Evolutionary conservation across 2,797 vertebrate species (phyloP), one percentile per base, ranked within the genome.

Genomic region (Decapterus maruadsi): DNA sequence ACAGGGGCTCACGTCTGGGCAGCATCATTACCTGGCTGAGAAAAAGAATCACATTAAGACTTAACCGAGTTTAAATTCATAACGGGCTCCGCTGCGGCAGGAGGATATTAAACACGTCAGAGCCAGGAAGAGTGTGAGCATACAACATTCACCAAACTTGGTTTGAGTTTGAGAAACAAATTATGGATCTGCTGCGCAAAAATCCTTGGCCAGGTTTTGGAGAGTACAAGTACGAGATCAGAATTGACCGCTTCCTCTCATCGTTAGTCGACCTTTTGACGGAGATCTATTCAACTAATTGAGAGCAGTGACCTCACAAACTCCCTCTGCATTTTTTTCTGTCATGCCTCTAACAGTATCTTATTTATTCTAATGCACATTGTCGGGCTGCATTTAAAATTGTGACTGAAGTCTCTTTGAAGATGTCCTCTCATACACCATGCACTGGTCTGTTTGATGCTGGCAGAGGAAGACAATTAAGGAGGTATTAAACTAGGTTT

Each of bases 331-430:
- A 50, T 68, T 51, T 66, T 60, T 34, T 20, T 55, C 34, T 20
- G 38, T 45, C 58, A 34, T 14, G 10, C 61, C 2, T 26, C 53
- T 65, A 17, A 56, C 26, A 26, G 26, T 73, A 31, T 70, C 67
- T 84, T 19, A 72, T 81, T 80, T 64, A 82, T 75, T 78, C 53
- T 67, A 71, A 66, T 68, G 70, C 60, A 71, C 63, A 58, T 75
- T 75, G 77, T 81, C 65, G 67, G 56, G 56, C 62, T 75, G 64
- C 48, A 70, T 80, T 80, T 78, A 61, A 84, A 88, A 72, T 81
- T 77, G 76, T 83, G 78, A 78, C 84, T 87, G 82, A 76, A 83
- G 85, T 91, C 87, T 81, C 82, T 90, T 92, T 92, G 72, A 87
- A 84, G 82, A 74, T 31, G 68, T 57, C 65, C 45, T 77, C 68